Percentiles rank a stretch among this genome's conserved stretches.
Evolutionary conservation across 2,888 invertebrate genomes (phyloP).

Genomic region (Caenorhabditis japonica): DNA sequence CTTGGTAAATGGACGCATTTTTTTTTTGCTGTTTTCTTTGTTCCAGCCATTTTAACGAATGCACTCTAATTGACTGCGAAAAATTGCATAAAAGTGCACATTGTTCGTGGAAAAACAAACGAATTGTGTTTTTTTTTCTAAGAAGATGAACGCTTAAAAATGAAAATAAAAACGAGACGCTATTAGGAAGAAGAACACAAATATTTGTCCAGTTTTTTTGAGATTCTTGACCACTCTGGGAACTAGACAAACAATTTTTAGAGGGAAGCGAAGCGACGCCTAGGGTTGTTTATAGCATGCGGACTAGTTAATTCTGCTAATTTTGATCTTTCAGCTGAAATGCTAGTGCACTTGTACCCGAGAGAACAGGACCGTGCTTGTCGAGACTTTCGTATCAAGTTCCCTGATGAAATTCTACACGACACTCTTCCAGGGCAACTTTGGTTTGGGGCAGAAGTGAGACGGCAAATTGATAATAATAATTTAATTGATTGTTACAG

Average conservation of each 20-base stretch:
- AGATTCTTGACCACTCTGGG: constrained; percentile 48
- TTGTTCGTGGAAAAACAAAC: too few species aligned
- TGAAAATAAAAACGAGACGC: neutral
- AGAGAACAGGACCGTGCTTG: constrained; percentile 75
- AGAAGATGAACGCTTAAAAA: too few species aligned
- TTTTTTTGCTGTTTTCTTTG: too few species aligned
- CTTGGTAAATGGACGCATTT: too few species aligned
- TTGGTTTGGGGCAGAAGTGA: constrained; percentile 99
- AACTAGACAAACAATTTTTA: constrained; percentile 23
- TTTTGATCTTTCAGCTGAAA: constrained; percentile 76
- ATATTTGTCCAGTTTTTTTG: constrained; percentile 40
- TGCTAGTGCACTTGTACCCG: constrained; percentile 75
- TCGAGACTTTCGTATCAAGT: constrained; percentile 95
- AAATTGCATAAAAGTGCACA: too few species aligned
- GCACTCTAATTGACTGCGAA: too few species aligned
- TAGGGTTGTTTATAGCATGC: too few species aligned
- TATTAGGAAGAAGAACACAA: constrained; percentile 21
- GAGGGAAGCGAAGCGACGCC: neutral
- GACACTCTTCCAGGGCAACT: constrained; percentile 97
- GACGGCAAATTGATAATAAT: neutral
- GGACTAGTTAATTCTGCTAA: too few species aligned
- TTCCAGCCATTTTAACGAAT: too few species aligned
- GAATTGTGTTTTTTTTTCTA: too few species aligned
- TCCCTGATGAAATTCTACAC: constrained; percentile 97
- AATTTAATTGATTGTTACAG: too few species aligned